Conservation (phyloP, 2,113 vertebrate species). For the Eurypyga helias region DNA sequence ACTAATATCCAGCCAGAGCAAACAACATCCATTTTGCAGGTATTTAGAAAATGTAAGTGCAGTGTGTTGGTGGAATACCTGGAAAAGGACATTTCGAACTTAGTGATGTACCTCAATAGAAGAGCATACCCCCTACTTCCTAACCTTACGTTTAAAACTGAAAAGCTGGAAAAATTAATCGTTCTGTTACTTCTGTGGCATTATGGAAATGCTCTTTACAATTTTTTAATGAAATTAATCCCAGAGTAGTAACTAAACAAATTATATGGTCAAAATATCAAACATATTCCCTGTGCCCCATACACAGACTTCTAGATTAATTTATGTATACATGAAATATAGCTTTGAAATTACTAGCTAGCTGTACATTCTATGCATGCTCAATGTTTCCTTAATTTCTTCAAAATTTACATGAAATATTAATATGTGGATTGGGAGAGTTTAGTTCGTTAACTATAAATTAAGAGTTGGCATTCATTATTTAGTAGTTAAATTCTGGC, state of each 20-base stretch:
- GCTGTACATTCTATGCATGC: not conserved
- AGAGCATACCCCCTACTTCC: not conserved
- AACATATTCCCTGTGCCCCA: not conserved
- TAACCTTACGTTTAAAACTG: not conserved
- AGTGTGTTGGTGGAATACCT: not conserved
- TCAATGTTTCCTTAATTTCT: slow-evolving; percentile 34
- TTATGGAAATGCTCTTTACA: not conserved
- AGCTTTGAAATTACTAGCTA: slow-evolving; percentile 3
- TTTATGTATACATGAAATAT: not conserved
- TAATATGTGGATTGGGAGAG: slow-evolving; percentile 33
- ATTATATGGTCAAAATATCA: not conserved
- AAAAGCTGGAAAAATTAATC: not conserved
- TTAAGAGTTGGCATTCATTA: slow-evolving; percentile 45
- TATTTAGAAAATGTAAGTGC: not conserved
- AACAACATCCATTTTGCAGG: not conserved
- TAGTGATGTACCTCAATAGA: not conserved
- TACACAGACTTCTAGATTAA: not conserved
- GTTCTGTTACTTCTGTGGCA: not conserved
- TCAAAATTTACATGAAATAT: slow-evolving; percentile 48
- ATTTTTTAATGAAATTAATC: slow-evolving; percentile 27
- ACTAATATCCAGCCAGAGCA: not conserved
- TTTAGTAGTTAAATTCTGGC: slow-evolving; percentile 25
- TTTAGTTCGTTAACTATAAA: slow-evolving; percentile 52
- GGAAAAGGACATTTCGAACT: not conserved
- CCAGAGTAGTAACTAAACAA: not conserved